These are phyloP conservation scores for Etheostoma cragini DNA, from an alignment of 2,113 vertebrate species.

Conservation along the genomic window DNA sequence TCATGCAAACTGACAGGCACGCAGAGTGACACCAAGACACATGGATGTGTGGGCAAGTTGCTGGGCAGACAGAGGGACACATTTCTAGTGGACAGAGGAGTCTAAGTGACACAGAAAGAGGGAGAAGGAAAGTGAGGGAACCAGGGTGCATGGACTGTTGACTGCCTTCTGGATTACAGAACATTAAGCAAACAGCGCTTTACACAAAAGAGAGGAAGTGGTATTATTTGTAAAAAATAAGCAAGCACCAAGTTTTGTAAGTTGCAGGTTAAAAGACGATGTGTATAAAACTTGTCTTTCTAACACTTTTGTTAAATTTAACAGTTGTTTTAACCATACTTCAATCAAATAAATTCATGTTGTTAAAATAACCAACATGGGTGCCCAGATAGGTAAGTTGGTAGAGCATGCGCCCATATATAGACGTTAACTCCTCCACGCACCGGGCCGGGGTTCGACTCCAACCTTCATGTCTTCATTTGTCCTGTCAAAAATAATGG, in stretches of 20 bases:
- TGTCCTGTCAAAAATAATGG: no score
- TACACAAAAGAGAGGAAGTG: neutral
- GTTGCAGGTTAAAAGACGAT: neutral
- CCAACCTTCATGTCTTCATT: no score
- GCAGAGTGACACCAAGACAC: constrained; percentile 73
- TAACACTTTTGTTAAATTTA: neutral
- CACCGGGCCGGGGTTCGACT: no score
- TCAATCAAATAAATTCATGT: neutral
- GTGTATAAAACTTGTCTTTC: neutral
- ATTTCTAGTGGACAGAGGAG: constrained; percentile 52
- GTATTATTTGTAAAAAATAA: neutral
- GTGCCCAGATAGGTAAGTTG: no score
- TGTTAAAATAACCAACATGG: neutral
- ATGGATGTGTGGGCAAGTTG: constrained; percentile 68
- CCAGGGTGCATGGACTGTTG: constrained; percentile 17
- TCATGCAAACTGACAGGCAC: constrained; percentile 71
- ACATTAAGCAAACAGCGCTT: neutral
- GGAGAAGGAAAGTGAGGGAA: neutral
- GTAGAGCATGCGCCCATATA: no score
- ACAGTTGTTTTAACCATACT: neutral
- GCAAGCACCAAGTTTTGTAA: neutral
- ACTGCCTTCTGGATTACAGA: neutral
- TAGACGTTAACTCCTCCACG: no score
- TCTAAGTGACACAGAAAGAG: constrained; percentile 20
- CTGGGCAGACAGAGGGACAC: constrained; percentile 63